Base-by-base conservation (phyloP, 2,797 vertebrate species). In the Leptatherina wallacei region DNA sequence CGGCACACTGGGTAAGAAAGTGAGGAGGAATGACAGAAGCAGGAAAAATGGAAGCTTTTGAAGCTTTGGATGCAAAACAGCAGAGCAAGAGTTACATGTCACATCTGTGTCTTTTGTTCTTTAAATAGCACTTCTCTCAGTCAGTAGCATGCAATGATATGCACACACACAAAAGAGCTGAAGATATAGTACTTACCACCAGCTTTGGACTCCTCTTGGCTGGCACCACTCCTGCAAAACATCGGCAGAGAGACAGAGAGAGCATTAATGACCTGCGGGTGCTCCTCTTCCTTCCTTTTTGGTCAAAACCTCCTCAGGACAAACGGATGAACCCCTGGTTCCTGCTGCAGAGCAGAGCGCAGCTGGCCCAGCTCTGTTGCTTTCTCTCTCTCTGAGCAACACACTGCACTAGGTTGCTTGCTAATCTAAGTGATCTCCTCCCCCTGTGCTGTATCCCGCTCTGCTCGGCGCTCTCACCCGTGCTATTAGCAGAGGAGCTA, bases 191-290 rank as follows among this genome's bases (percentile, higher is more conserved):
- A 95, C 98, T 99, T 95, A 99, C 98, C 97, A 97, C 96, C 96
- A 98, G 96, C 96, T 99, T 99, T 84, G 98, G 98, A 92, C 98
- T 99, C 95, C 97, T 97, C 96, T 99, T 99, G 93, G 97, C 95
- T 89, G 96, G 96, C 68, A 97, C 96, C 94, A 98, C 95, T 94
- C 98, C 98, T 99, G 96, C 86, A 96, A 97, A 96, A 95, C 94
- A 95, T 94, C 96, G 97, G 95, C 94, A 98, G 91, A 96, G 93
- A 93, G 94, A 96, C 94, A 94, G 92, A 93, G 93, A 94, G 72
- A 95, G 91, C 92, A 94, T 95, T 92, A 94, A 96, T 94, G 90
- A 95, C 95, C 95, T 95, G 93, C 87, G 82, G 30, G 88, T 84
- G 75, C 88, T 94, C 89, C 69, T 73, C 89, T 92, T 78, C 93